Percentiles rank a stretch among this genome's conserved stretches.
phyloP scores from a whole-genome alignment of 1,140 invertebrate species.

The Hylaeus volcanicus region DNA sequence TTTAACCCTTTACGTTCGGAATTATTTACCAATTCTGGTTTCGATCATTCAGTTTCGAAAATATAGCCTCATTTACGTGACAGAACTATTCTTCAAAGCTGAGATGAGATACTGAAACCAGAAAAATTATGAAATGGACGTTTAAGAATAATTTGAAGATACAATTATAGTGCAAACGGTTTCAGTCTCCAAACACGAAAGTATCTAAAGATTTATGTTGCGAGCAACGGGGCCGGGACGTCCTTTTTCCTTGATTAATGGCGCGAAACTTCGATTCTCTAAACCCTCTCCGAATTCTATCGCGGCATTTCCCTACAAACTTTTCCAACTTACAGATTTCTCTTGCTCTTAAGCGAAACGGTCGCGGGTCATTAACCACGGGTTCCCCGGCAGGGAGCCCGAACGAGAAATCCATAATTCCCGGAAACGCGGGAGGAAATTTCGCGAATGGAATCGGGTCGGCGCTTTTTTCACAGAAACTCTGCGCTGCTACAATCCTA shows the following conservation, averaged over 20 bases:
- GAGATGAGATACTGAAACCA: too few relatives aligned
- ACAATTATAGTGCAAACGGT: too few relatives aligned
- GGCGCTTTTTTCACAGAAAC: conserved; percentile 23
- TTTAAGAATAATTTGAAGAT: too few relatives aligned
- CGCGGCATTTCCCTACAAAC: background rate
- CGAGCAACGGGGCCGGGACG: background rate
- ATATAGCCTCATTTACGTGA: too few relatives aligned
- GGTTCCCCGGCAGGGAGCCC: too few relatives aligned
- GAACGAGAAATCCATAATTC: background rate
- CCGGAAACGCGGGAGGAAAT: conserved; percentile 1
- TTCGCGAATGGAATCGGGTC: conserved; percentile 6
- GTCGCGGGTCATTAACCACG: conserved; percentile 15
- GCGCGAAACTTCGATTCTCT: background rate
- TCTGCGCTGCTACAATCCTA: conserved; percentile 16
- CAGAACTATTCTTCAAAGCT: too few relatives aligned
- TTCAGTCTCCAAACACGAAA: background rate
- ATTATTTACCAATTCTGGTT: too few relatives aligned
- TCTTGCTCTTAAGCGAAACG: background rate
- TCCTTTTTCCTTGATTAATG: background rate
- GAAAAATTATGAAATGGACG: too few relatives aligned
- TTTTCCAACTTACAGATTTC: conserved; percentile 8
- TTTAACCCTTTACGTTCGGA: too few relatives aligned
- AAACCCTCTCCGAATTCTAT: background rate
- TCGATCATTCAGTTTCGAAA: too few relatives aligned
- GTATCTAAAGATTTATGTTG: background rate